Evolutionary conservation across 2,888 invertebrate species (phyloP).

Genomic region (Agrypnus murinus): DNA sequence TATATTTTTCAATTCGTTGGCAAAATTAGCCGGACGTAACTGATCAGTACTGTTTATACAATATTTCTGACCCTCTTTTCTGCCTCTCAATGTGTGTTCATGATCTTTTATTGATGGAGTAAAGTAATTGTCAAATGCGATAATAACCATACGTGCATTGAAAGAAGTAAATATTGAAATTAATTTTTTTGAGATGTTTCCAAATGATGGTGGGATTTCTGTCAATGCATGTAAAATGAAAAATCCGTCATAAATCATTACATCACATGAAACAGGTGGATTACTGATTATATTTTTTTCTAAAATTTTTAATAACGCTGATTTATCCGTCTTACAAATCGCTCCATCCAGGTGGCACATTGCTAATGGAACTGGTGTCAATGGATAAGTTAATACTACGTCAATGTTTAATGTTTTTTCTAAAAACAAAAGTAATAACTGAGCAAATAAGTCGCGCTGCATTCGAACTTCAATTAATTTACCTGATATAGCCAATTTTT

Average conservation of each 20-base stretch:
- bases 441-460: conserved; percentile 51
- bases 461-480: conserved; percentile 46
- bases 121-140: conserved; percentile 56
- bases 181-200: conserved; percentile 44
- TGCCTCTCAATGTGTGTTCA: conserved; percentile 49
- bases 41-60: conserved; percentile 52
- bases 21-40: conserved; percentile 50
- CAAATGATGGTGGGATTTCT: conserved; percentile 51
- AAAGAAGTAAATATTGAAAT: conserved; percentile 33
- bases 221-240: conserved; percentile 49
- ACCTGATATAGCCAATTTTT: conserved; percentile 31
- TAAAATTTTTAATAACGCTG: conserved; percentile 53
- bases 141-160: conserved; percentile 38
- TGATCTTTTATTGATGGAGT: conserved; percentile 57
- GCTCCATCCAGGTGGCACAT: conserved; percentile 57
- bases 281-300: conserved; percentile 35
- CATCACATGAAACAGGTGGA: conserved; percentile 41
- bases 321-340: conserved; percentile 59
- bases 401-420: conserved; percentile 53
- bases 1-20: conserved; percentile 53
- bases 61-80: conserved; percentile 35
- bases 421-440: conserved; percentile 46
- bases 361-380: conserved; percentile 56
- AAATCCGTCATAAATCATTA: conserved; percentile 49
- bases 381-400: conserved; percentile 54